Percentiles rank a stretch among this genome's conserved stretches.
Evolutionary conservation across 1,140 invertebrate species (phyloP).

Genomic region (Drosophila kohkoa): DNA sequence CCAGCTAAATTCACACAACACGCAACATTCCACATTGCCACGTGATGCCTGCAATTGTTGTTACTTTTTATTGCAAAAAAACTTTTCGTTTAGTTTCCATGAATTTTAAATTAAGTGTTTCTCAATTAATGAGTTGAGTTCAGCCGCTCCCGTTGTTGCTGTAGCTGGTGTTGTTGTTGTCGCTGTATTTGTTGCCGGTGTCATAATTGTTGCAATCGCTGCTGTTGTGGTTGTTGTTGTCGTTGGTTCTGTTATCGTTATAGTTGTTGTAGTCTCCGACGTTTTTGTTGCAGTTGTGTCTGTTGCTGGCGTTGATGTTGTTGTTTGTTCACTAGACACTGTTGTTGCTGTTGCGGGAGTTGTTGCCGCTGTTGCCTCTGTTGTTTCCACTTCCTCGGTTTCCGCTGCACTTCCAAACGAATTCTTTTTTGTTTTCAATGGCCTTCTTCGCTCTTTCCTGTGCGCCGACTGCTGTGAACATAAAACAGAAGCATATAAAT

Average conservation of each 20-base stretch:
- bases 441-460: conserved; percentile 64
- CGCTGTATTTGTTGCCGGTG: conserved; percentile 14
- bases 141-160: conserved; percentile 51
- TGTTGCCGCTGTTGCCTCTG: conserved; percentile 27
- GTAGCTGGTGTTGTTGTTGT: conserved; percentile 31
- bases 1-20: conserved; percentile 15
- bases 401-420: conserved; percentile 41
- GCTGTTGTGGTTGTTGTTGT: conserved; percentile 23
- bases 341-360: conserved; percentile 31
- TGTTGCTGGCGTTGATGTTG: conserved; percentile 21
- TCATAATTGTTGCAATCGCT: conserved; percentile 15
- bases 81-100: conserved; percentile 40
- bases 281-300: conserved; percentile 3
- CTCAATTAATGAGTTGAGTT: conserved; percentile 56
- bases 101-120: conserved; percentile 70
- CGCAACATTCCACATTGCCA: conserved; percentile 16
- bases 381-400: conserved; percentile 44
- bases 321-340: conserved; percentile 21
- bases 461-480: conserved; percentile 56
- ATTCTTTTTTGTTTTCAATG: conserved; percentile 61
- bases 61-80: conserved; percentile 57
- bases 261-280: conserved; percentile 16
- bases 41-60: conserved; percentile 48
- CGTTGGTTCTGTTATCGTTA: conserved; percentile 30
- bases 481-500: neutral